Conservation (phyloP, 2,113 vertebrate species). For the Oostethus manadensis region DNA sequence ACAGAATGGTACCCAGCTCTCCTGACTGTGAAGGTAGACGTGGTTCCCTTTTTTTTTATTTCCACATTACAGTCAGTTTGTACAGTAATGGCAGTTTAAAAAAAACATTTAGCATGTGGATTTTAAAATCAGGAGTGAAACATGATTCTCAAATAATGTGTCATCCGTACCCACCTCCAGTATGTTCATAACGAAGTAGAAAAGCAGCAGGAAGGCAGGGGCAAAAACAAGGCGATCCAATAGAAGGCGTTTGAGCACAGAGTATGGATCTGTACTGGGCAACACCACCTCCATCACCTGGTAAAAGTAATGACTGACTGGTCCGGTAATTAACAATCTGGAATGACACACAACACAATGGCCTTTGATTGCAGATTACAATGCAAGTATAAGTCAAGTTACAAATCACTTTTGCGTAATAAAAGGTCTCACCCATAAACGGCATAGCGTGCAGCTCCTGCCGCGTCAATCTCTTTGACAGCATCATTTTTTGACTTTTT, state of each 20-base stretch:
- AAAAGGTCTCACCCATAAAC: conserved; percentile 71
- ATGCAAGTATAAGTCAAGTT: too few relatives aligned
- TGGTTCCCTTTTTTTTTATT: too few relatives aligned
- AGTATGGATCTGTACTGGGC: conserved; percentile 70
- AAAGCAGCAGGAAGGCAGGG: conserved; percentile 79
- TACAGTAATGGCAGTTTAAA: background rate
- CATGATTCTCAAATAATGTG: background rate
- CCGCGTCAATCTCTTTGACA: conserved; percentile 55
- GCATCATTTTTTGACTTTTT: conserved; percentile 57
- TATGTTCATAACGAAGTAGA: conserved; percentile 79
- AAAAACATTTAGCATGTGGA: background rate
- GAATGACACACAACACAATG: background rate
- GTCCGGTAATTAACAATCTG: conserved; percentile 81
- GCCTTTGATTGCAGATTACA: too few relatives aligned
- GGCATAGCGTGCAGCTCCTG: conserved; percentile 74
- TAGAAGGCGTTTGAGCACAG: conserved; percentile 76
- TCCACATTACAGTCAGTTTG: too few relatives aligned
- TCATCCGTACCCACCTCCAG: conserved; percentile 74
- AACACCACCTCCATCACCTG: conserved; percentile 78
- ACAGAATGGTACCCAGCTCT: too few relatives aligned
- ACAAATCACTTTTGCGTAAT: too few relatives aligned
- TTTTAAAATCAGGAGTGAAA: background rate
- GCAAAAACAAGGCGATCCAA: conserved; percentile 81
- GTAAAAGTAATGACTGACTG: conserved; percentile 82
- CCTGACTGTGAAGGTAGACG: too few relatives aligned